Conservation (phyloP, 2,888 invertebrate species). For the Philereme transversata region DNA sequence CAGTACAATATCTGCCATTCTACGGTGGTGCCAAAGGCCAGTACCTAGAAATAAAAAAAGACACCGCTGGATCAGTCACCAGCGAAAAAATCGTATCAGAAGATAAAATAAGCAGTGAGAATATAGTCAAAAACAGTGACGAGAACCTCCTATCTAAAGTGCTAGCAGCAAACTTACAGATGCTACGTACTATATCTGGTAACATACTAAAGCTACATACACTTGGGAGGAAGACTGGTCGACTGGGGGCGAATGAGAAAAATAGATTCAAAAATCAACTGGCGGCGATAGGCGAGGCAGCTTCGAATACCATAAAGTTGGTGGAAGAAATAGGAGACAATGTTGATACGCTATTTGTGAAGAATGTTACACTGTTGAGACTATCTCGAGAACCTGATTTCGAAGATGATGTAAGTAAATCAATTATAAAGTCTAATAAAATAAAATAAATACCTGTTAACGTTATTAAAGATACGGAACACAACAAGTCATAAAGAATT, state of each 20-base stretch:
- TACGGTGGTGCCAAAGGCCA: slow-evolving; percentile 90
- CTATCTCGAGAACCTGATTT: slow-evolving; percentile 46
- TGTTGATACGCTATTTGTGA: slow-evolving; percentile 69
- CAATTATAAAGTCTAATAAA: too few species aligned
- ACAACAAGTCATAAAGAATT: too few species aligned
- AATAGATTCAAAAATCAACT: slow-evolving; percentile 83
- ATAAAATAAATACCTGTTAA: too few species aligned
- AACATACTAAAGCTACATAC: slow-evolving; percentile 85
- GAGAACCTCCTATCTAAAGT: slow-evolving; percentile 72
- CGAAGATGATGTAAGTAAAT: slow-evolving; percentile 61
- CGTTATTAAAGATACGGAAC: background rate
- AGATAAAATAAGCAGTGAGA: slow-evolving; percentile 71
- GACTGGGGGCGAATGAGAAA: slow-evolving; percentile 81
- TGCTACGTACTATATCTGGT: slow-evolving; percentile 83
- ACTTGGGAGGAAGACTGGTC: slow-evolving; percentile 83
- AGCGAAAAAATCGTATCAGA: slow-evolving; percentile 78
- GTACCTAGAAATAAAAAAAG: slow-evolving; percentile 84
- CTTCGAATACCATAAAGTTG: slow-evolving; percentile 82
- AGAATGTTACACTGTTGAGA: slow-evolving; percentile 58
- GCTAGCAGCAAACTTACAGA: slow-evolving; percentile 82
- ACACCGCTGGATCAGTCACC: slow-evolving; percentile 75
- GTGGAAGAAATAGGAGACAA: slow-evolving; percentile 82
- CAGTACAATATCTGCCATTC: slow-evolving; percentile 83
- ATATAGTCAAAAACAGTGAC: slow-evolving; percentile 63
- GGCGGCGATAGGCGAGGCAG: slow-evolving; percentile 81